Conservation (phyloP, 2,888 invertebrate species). For the Drosophila aldrichi region DNA sequence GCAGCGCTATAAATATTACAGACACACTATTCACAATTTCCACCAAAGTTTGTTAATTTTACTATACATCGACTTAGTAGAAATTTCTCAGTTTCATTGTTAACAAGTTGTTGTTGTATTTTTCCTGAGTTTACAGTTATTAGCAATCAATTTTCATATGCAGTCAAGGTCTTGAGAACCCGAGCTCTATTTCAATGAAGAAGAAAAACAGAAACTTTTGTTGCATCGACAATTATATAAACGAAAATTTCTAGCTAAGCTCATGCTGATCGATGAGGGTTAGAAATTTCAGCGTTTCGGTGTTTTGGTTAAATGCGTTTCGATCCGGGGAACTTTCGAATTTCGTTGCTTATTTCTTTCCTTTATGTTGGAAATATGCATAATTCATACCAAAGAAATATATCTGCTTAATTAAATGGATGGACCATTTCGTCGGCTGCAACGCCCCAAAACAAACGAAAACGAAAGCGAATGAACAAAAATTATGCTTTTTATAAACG, state of each 20-base stretch:
- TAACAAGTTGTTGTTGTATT: slow-evolving; percentile 3
- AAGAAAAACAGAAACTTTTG: slow-evolving; percentile 2
- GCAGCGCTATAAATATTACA: slow-evolving; percentile 36
- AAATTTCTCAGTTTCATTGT: background rate
- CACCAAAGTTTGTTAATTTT: slow-evolving; percentile 36
- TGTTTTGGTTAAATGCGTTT: slow-evolving; percentile 42
- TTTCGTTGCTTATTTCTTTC: slow-evolving; percentile 10
- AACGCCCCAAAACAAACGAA: slow-evolving; percentile 64
- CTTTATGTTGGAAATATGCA: slow-evolving; percentile 34
- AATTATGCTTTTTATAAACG: slow-evolving; percentile 26
- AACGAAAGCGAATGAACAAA: slow-evolving; percentile 63
- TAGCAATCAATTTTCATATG: slow-evolving; percentile 14
- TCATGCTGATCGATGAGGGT: slow-evolving; percentile 37
- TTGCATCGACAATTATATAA: slow-evolving; percentile 25
- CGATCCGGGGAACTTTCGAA: slow-evolving; percentile 50
- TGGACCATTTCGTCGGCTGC: slow-evolving; percentile 53
- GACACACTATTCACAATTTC: slow-evolving; percentile 27
- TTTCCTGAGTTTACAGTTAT: slow-evolving; percentile 10
- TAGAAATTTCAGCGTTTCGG: slow-evolving; percentile 32
- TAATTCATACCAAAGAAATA: slow-evolving; percentile 64
- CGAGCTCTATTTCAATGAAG: background rate
- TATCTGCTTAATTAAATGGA: slow-evolving; percentile 63
- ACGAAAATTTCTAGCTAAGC: slow-evolving; percentile 5
- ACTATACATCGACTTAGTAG: background rate
- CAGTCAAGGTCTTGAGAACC: slow-evolving; percentile 36